These are phyloP conservation scores for Leptonema lineaticorne DNA, from an alignment of 1,140 invertebrate species.

Conservation along the genomic window DNA sequence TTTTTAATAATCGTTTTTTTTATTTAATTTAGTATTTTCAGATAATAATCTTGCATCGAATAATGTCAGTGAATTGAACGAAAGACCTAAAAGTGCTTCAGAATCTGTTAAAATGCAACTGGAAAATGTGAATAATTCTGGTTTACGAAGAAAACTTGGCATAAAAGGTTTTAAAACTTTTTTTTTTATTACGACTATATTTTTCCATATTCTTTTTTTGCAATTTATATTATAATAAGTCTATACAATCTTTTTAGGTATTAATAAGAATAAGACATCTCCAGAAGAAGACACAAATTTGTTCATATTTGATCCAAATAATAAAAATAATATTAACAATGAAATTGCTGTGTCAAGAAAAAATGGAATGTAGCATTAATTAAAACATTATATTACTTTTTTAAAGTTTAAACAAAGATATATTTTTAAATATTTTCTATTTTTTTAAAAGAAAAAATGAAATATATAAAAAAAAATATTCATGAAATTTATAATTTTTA, in stretches of 20 bases:
- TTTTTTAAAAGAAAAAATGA: too few species aligned
- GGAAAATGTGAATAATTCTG: not conserved
- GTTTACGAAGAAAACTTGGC: slow-evolving; percentile 22
- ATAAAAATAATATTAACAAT: too few species aligned
- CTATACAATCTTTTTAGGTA: slow-evolving; percentile 22
- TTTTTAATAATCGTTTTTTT: not conserved
- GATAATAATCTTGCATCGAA: not conserved
- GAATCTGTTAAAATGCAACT: slow-evolving; percentile 31
- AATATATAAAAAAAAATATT: too few species aligned
- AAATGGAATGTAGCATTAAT: too few species aligned
- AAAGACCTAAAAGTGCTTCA: slow-evolving; percentile 34
- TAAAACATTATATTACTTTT: too few species aligned
- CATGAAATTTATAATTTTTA: too few species aligned
- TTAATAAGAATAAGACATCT: slow-evolving; percentile 19
- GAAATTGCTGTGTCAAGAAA: too few species aligned
- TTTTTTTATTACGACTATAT: not conserved
- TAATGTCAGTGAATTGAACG: not conserved
- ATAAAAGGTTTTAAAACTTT: slow-evolving; percentile 24
- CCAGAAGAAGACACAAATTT: slow-evolving; percentile 29
- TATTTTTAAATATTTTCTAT: too few species aligned
- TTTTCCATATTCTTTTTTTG: not conserved
- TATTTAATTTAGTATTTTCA: not conserved
- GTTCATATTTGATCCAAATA: slow-evolving; percentile 34
- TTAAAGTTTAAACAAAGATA: too few species aligned
- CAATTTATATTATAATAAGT: too few species aligned